phyloP scores from a whole-genome alignment of 1,140 invertebrate genomes.

The Drosophila sp. region DNA sequence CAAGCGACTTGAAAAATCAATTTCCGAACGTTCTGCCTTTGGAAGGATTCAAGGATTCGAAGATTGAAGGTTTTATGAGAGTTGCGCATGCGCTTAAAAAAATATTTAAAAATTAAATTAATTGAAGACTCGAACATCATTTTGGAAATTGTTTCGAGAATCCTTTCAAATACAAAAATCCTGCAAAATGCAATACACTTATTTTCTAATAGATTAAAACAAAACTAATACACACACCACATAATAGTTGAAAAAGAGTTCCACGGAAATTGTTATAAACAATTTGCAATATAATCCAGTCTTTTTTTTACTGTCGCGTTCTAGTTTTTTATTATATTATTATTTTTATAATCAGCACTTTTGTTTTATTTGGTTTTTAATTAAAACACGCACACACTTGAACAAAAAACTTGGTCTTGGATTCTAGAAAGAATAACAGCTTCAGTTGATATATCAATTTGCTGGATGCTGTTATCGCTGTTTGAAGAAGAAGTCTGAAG shows the following conservation, averaged over 20 bases:
- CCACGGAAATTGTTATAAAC: constrained; percentile 39
- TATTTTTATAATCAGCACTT: background rate
- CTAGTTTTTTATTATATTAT: constrained; percentile 14
- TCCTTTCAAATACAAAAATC: constrained; percentile 4
- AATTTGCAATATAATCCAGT: constrained; percentile 46
- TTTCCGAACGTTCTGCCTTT: background rate
- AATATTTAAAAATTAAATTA: no score
- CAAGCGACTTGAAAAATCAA: no score
- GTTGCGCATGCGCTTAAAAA: background rate
- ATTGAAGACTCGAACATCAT: no score
- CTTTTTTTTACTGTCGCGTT: background rate
- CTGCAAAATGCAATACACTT: background rate
- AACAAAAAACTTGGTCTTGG: constrained; percentile 50
- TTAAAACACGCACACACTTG: constrained; percentile 43
- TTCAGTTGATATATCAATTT: background rate
- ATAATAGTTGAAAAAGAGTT: constrained; percentile 66
- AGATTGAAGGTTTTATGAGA: no score
- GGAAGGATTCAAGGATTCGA: no score
- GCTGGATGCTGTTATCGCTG: background rate
- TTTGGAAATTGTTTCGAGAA: background rate
- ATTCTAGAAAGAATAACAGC: background rate
- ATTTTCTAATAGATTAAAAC: constrained; percentile 24
- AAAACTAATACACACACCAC: constrained; percentile 81
- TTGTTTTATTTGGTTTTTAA: no score
- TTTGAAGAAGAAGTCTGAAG: constrained; percentile 22